Evolutionary conservation across 2,888 invertebrate genomes (phyloP).

Genomic region (Bedellia somnulentella): DNA sequence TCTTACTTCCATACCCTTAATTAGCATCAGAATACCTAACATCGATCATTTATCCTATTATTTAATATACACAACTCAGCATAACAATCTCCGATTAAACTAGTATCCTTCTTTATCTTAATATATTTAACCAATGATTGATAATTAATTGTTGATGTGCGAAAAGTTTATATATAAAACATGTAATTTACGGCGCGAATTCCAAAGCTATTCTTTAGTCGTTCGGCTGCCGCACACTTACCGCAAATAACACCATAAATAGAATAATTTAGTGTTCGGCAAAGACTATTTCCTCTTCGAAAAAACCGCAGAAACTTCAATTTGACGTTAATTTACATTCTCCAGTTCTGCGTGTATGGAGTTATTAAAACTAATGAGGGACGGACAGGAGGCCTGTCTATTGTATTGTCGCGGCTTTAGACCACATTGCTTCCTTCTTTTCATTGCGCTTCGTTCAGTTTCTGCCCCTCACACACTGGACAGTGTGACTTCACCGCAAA

Average conservation of each 20-base stretch:
- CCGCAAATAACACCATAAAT: conserved; percentile 43
- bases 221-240: no score
- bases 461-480: neutral
- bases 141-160: no score
- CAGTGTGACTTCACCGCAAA: neutral
- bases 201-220: no score
- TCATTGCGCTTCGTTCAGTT: conserved; percentile 8
- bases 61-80: no score
- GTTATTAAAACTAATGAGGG: conserved; percentile 48
- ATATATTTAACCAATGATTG: no score
- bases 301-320: conserved; percentile 42
- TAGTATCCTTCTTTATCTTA: no score
- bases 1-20: no score
- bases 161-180: no score
- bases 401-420: conserved; percentile 22
- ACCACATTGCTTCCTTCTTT: conserved; percentile 32
- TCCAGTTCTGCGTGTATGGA: conserved; percentile 24
- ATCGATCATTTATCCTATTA: no score
- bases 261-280: conserved; percentile 29
- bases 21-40: no score
- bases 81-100: no score
- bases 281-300: conserved; percentile 27
- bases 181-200: no score
- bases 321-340: conserved; percentile 25
- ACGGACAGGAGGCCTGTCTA: conserved; percentile 13